A percentile compares a stretch with the other conserved stretches of the same genome.
Conservation (phyloP, 1,140 invertebrate species). For the Drosophila ironensis region DNA sequence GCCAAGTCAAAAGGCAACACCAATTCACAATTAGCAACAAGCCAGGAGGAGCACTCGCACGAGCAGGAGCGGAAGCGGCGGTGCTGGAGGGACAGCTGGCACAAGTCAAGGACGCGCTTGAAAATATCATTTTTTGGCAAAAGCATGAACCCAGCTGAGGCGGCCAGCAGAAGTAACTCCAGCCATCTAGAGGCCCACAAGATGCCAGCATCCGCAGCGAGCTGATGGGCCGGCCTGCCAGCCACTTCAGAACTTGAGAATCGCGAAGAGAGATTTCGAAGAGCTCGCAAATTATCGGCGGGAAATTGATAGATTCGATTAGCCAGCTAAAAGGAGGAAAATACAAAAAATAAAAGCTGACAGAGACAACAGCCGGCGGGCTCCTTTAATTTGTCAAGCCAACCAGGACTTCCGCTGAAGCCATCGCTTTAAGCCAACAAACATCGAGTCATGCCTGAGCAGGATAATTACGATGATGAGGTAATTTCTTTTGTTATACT, state of each 20-base stretch:
- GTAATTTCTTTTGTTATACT: constrained; percentile 69
- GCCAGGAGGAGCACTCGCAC: not conserved
- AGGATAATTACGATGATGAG: constrained; percentile 81
- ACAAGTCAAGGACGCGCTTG: constrained; percentile 55
- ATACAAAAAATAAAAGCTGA: not conserved
- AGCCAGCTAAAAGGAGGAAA: constrained; percentile 45
- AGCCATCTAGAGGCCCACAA: constrained; percentile 36
- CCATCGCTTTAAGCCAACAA: constrained; percentile 53
- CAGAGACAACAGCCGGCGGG: constrained; percentile 35
- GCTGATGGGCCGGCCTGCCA: constrained; percentile 48
- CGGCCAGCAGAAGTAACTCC: constrained; percentile 38
- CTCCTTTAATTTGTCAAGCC: constrained; percentile 58
- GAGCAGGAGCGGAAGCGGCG: not conserved
- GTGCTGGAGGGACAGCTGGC: constrained; percentile 21
- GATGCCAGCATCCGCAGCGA: constrained; percentile 42
- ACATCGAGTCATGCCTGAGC: constrained; percentile 74
- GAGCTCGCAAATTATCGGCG: constrained; percentile 56
- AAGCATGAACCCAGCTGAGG: constrained; percentile 39
- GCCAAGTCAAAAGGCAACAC: constrained; percentile 55
- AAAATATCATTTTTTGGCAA: constrained; percentile 33
- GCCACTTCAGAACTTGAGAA: constrained; percentile 3
- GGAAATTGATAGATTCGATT: constrained; percentile 75
- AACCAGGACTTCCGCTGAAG: constrained; percentile 30
- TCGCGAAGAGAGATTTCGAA: constrained; percentile 55
- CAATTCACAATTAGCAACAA: constrained; percentile 28